A percentile compares a stretch with the other conserved stretches of the same genome.
Conservation (phyloP, 2,888 invertebrate species). For the Catocala fraxini region DNA sequence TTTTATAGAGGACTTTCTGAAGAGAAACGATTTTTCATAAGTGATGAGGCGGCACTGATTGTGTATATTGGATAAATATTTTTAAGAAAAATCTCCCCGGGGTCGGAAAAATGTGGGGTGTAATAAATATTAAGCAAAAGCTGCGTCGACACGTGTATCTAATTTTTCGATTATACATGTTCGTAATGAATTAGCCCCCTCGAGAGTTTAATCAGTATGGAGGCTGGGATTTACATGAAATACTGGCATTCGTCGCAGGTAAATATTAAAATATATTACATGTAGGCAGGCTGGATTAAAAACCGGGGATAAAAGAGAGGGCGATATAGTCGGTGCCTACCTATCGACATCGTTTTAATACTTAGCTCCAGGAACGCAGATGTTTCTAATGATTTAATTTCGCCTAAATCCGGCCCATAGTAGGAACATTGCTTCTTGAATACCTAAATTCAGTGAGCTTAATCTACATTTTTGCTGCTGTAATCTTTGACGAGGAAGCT, state of each 20-base stretch:
- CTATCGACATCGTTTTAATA: constrained; percentile 59
- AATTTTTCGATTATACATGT: constrained; percentile 77
- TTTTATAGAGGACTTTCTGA: constrained; percentile 83
- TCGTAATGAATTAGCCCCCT: constrained; percentile 64
- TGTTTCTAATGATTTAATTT: constrained; percentile 81
- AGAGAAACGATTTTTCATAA: constrained; percentile 86
- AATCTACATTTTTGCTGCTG: constrained; percentile 50
- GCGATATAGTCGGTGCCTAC: constrained; percentile 50
- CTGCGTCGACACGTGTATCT: constrained; percentile 81
- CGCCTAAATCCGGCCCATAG: constrained; percentile 64
- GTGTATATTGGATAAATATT: constrained; percentile 84
- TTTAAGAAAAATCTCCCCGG: constrained; percentile 74
- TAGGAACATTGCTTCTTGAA: constrained; percentile 58
- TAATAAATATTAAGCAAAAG: constrained; percentile 79
- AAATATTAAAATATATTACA: constrained; percentile 47
- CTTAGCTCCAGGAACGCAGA: constrained; percentile 65
- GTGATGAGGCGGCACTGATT: constrained; percentile 86
- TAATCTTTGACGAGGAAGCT: constrained; percentile 42
- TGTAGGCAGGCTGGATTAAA: constrained; percentile 44
- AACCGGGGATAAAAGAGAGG: constrained; percentile 44
- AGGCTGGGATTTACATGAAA: constrained; percentile 59
- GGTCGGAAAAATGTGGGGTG: constrained; percentile 71
- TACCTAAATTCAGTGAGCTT: constrained; percentile 55
- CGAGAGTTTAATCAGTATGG: constrained; percentile 61
- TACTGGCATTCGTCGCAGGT: constrained; percentile 55